A percentile compares a stretch with the other conserved stretches of the same genome.
Evolutionary conservation across 1,140 invertebrate genomes (phyloP).

Genomic region (Tetraneura akinire): DNA sequence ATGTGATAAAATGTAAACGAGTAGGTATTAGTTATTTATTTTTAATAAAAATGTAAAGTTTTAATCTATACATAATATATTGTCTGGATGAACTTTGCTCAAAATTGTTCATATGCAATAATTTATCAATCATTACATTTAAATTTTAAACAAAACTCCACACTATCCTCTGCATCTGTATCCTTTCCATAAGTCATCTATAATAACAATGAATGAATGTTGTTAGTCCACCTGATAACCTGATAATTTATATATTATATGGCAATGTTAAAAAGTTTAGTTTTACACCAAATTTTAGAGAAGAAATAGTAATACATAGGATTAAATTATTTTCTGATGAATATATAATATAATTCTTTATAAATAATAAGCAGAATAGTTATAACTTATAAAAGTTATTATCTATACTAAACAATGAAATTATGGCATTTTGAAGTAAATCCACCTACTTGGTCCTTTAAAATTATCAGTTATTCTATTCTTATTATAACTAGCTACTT

Average conservation of each 20-base stretch:
- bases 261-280: slow-evolving; percentile 54
- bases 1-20: too few species aligned
- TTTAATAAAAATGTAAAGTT: too few species aligned
- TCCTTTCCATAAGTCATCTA: too few species aligned
- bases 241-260: slow-evolving; percentile 53
- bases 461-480: slow-evolving; percentile 51
- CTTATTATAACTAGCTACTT: slow-evolving; percentile 50
- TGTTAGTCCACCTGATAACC: not conserved
- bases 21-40: too few species aligned
- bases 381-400: slow-evolving; percentile 55
- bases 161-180: too few species aligned
- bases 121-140: too few species aligned
- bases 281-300: slow-evolving; percentile 53
- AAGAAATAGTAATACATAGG: slow-evolving; percentile 53
- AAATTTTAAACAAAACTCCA: too few species aligned
- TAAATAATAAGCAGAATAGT: slow-evolving; percentile 56
- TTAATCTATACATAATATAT: too few species aligned
- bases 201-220: too few species aligned
- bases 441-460: slow-evolving; percentile 53
- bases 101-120: too few species aligned
- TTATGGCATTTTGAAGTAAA: slow-evolving; percentile 53
- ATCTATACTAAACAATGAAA: slow-evolving; percentile 55
- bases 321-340: slow-evolving; percentile 55
- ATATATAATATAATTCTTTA: slow-evolving; percentile 55
- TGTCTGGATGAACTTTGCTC: too few species aligned